Conservation (phyloP, 37 sponge, comb jelly and placozoan species). For the Oopsacas minuta region DNA sequence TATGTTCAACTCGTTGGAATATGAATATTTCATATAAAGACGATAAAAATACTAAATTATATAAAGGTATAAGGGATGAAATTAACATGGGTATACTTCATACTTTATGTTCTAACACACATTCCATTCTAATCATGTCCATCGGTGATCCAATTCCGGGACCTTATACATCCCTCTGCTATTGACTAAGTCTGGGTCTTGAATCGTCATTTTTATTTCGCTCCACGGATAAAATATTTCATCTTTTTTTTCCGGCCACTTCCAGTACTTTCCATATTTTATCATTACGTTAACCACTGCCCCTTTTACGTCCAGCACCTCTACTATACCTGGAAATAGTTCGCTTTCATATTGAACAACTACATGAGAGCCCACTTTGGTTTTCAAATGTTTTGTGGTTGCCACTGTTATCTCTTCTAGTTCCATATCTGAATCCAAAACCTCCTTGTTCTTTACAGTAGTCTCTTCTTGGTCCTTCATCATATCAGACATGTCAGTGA, state of each 20-base stretch:
- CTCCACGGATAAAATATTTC: conserved; percentile 25
- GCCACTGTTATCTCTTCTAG: not conserved
- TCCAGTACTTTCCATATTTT: conserved; percentile 29
- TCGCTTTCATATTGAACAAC: conserved; percentile 18
- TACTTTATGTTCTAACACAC: not conserved
- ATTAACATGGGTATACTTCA: not conserved
- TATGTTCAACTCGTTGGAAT: not conserved
- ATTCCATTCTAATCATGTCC: not conserved
- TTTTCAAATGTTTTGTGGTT: conserved; percentile 12
- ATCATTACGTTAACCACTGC: conserved; percentile 32
- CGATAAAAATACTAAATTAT: not conserved
- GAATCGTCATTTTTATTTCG: conserved; percentile 18
- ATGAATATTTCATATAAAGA: not conserved
- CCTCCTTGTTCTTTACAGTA: not conserved
- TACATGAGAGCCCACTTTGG: conserved; percentile 19
- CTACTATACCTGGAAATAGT: conserved; percentile 25
- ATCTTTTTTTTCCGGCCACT: conserved; percentile 27
- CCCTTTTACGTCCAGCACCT: not conserved
- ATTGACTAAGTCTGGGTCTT: conserved; percentile 15
- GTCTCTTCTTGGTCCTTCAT: not conserved
- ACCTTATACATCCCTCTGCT: conserved; percentile 15
- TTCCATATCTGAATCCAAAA: conserved; percentile 7
- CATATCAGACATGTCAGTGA: not conserved
- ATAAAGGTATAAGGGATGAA: not conserved
- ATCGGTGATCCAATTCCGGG: conserved; percentile 9